Evolutionary conservation across 2,113 vertebrate genomes (phyloP), one percentile per base, ranked within the genome.

Genomic region (Megaleporinus macrocephalus): DNA sequence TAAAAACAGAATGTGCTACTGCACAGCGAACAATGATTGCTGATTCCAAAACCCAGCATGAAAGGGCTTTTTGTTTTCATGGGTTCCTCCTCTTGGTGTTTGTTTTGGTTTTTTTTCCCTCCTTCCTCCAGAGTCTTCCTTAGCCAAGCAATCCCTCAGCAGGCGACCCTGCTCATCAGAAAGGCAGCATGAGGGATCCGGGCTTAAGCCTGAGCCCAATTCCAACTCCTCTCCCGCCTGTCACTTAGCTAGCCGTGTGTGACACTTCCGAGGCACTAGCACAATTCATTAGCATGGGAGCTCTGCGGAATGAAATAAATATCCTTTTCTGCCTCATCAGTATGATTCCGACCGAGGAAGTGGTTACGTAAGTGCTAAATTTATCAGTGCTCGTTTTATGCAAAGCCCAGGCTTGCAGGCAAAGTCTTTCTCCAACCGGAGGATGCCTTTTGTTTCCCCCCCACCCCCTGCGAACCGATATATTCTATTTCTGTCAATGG

Each of bases 331-430:
- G 91, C 93, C 87, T 93, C 92, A 93, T 93, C 91, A 92, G 90
- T 89, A 85, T 88, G 91, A 93, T 93, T 93, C 89, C 83, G 90
- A 92, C 87, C 86, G 91, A 93, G 89, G 81, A 74, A 81, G 71
- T 83, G 85, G 89, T 94, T 93, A 92, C 83, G 86, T 94, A 94
- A 94, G 86, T 41, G 91, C 92, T 93, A 94, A 93, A 94, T 93
- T 92, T 94, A 94, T 93, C 93, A 90, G 91, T 88, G 88, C 90
- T 92, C 87, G 84, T 92, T 92, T 92, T 87, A 92, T 91, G 93
- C 92, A 92, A 93, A 93, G 91, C 90, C 36, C 88, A 55, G 89
- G 91, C 90, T 92, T 84, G 85, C 85, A 87, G 91, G 83, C 87
- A 65, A 88, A 90, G 88, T 86, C 89, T 24, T 85, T 51, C 79